A percentile compares a stretch with the other conserved stretches of the same genome.
phyloP scores from a whole-genome alignment of 2,888 invertebrate species.

The Eilema depressum region DNA sequence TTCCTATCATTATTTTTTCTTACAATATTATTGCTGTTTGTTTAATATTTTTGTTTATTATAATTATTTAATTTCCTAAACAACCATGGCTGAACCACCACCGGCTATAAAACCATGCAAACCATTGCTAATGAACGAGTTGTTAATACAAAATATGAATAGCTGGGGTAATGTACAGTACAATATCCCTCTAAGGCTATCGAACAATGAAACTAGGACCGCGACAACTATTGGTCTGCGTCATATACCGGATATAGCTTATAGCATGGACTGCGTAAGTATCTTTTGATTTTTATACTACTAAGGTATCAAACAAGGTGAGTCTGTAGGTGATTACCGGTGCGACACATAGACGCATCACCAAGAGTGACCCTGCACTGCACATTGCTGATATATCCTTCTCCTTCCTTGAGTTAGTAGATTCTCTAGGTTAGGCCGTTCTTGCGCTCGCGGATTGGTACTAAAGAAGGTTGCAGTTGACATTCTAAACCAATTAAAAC shows the following conservation, averaged over 20 bases:
- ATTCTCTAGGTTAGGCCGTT: too few species aligned
- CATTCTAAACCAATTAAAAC: too few species aligned
- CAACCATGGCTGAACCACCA: conserved; percentile 58
- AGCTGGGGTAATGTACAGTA: conserved; percentile 84
- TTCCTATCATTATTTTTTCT: not conserved
- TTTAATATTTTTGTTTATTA: conserved; percentile 8
- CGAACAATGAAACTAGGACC: conserved; percentile 77
- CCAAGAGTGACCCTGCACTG: not conserved
- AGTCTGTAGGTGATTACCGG: not conserved
- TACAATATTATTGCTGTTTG: not conserved
- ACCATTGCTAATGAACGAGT: conserved; percentile 67
- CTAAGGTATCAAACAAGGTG: not conserved
- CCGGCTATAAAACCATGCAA: conserved; percentile 51
- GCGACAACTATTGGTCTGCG: conserved; percentile 71
- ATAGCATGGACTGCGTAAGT: conserved; percentile 79
- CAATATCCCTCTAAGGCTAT: conserved; percentile 75
- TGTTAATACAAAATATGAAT: conserved; percentile 78
- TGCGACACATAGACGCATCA: not conserved
- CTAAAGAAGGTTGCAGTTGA: too few species aligned
- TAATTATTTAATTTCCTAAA: not conserved
- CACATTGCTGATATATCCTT: not conserved
- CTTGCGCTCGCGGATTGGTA: too few species aligned
- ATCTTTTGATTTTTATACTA: not conserved
- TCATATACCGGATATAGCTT: conserved; percentile 76
- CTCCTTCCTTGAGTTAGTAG: too few species aligned